Evolutionary conservation across 2,113 vertebrate genomes (phyloP), one percentile per base, ranked within the genome.

Genomic region (Cololabis saira): DNA sequence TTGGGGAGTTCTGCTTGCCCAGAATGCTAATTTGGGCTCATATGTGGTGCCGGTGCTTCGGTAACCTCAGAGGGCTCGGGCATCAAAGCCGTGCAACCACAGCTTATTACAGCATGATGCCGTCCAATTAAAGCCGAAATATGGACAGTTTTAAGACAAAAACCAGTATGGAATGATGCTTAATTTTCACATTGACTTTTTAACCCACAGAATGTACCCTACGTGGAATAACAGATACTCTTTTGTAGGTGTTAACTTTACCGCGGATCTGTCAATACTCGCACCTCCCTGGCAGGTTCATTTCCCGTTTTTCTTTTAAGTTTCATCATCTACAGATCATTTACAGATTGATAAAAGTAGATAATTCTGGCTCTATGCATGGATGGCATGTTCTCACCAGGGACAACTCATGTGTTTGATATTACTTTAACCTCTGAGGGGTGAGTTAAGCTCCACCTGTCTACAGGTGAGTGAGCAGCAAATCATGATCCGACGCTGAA

Each of bases 11-110:
- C 43, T n/a, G 84, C 80, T 84, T 73, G 82, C 85, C 82, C 89
- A 86, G 87, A 91, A 92, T 90, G 87, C 86, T 90, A 90, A 91
- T 92, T 91, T 90, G 74, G 77, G 63, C 74, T 83, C 74, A 78
- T 83, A 87, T 87, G 82, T 82, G 80, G 63, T 33, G 59, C 51
- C 27, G 83, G 63, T 85, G 84, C 71, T 81, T 81, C 18, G 60
- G 73, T 81, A 85, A 90, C 82, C 87, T 85, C 81, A 24, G 64
- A 82, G 86, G 80, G 57, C 55, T 62, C 18, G 73, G 84, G 69
- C 83, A 77, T 84, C 83, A 85, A 85, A 85, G 69, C 77, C 51
- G 19, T 62, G 80, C 74, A 78, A 61, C 70, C 60, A 42, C 60
- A 47, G 68, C 71, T 82, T 82, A 87, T 87, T 85, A 74, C 76